Evolutionary conservation across 2,113 vertebrate genomes (phyloP).

Genomic region (Rostratula benghalensis): DNA sequence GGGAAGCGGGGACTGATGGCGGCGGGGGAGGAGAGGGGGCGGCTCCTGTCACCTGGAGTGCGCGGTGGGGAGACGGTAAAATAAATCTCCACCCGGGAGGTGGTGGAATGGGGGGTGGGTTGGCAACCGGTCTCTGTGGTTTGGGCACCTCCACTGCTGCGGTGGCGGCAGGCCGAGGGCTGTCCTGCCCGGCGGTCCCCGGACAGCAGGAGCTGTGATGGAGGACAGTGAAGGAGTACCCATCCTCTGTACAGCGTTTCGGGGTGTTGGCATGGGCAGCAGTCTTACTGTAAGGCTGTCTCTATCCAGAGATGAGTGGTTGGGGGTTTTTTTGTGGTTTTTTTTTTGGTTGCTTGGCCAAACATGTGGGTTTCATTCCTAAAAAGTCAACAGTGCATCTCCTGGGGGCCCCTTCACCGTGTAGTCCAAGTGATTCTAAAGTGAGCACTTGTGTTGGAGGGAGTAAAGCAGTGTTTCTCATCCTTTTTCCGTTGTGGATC

Average conservation of each 20-base stretch:
- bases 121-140: accelerated
- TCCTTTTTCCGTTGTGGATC: not conserved
- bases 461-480: not conserved
- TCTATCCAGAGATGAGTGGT: not conserved
- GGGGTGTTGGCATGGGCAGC: not conserved
- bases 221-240: accelerated
- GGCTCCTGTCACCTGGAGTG: not conserved
- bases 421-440: not conserved
- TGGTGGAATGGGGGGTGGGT: not conserved
- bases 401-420: not conserved
- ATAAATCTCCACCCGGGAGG: accelerated
- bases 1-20: not conserved
- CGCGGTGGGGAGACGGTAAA: not conserved
- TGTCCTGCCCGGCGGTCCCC: accelerated
- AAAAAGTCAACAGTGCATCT: not conserved
- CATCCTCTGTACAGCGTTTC: accelerated
- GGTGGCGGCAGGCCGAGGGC: accelerated
- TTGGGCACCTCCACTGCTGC: accelerated
- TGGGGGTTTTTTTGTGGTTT: not conserved
- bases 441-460: not conserved
- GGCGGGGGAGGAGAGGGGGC: not conserved
- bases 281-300: not conserved
- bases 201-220: accelerated
- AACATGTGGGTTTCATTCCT: not conserved
- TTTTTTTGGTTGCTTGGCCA: not conserved